Evolutionary conservation across 2,888 invertebrate species (phyloP).

Genomic region (Keiferia lycopersicella): DNA sequence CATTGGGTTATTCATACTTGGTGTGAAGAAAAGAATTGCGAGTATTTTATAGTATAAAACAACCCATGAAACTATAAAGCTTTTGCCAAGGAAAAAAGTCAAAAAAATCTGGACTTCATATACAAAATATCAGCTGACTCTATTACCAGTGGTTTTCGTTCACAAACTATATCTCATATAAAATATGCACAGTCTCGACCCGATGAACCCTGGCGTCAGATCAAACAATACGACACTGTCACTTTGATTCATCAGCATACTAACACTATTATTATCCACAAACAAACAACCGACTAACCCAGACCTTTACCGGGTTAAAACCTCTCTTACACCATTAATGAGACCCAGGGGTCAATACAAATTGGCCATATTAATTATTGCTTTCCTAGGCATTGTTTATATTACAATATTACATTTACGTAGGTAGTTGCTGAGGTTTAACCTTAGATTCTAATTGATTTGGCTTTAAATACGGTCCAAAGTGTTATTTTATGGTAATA

Average conservation of each 20-base stretch:
- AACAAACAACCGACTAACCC: slow-evolving; percentile 14
- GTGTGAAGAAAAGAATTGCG: too few species aligned
- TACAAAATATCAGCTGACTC: too few species aligned
- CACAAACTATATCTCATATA: too few species aligned
- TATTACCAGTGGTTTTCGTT: too few species aligned
- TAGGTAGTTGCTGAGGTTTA: slow-evolving; percentile 2
- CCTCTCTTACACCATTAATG: neutral
- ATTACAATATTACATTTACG: slow-evolving; percentile 18
- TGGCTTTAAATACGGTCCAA: slow-evolving; percentile 16
- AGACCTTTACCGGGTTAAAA: slow-evolving; percentile 21
- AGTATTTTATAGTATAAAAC: too few species aligned
- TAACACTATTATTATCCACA: neutral
- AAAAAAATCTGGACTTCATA: too few species aligned
- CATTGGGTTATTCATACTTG: too few species aligned
- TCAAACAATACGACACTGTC: neutral
- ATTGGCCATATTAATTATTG: slow-evolving; percentile 23
- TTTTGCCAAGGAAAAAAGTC: too few species aligned
- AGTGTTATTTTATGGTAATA: slow-evolving; percentile 45
- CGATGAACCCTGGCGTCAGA: too few species aligned
- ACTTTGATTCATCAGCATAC: neutral
- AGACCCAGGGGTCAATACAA: slow-evolving; percentile 12
- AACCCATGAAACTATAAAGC: too few species aligned
- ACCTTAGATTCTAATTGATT: slow-evolving; percentile 19
- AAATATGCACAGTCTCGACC: too few species aligned
- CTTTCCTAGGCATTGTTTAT: slow-evolving; percentile 20